A percentile compares a stretch with the other conserved stretches of the same genome.
phyloP scores from a whole-genome alignment of 2,888 invertebrate genomes.

The Anorthoa munda region DNA sequence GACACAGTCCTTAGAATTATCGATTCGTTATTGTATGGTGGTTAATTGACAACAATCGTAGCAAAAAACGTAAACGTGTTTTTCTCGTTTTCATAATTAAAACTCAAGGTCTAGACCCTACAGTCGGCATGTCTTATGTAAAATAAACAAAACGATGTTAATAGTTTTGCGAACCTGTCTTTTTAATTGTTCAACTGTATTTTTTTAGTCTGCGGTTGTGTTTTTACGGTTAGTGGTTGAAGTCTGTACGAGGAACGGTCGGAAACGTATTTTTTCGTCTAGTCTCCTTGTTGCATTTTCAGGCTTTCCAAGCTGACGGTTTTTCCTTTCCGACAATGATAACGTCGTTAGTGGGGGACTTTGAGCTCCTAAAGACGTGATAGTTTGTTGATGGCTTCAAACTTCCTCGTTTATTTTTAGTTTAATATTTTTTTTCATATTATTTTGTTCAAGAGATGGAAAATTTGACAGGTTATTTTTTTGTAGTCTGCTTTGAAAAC shows the following conservation, averaged over 20 bases:
- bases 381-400: slow-evolving; percentile 73
- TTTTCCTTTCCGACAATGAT: slow-evolving; percentile 82
- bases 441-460: not conserved
- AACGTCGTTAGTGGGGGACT: slow-evolving; percentile 84
- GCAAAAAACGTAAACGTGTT: slow-evolving; percentile 59
- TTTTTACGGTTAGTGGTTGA: slow-evolving; percentile 41
- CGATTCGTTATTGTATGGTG: slow-evolving; percentile 65
- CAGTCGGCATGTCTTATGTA: slow-evolving; percentile 46
- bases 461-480: not conserved
- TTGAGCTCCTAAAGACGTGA: slow-evolving; percentile 77
- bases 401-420: slow-evolving; percentile 57
- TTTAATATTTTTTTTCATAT: slow-evolving; percentile 46
- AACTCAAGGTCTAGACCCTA: slow-evolving; percentile 61
- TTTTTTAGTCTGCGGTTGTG: slow-evolving; percentile 61
- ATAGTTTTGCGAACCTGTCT: slow-evolving; percentile 42
- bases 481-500: not conserved
- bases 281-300: slow-evolving; percentile 83
- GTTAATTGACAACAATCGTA: slow-evolving; percentile 59
- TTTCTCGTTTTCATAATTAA: slow-evolving; percentile 57
- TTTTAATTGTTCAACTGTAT: slow-evolving; percentile 46
- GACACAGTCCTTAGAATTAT: slow-evolving; percentile 64
- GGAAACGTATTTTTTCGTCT: slow-evolving; percentile 88
- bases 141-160: slow-evolving; percentile 56
- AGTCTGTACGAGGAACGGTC: slow-evolving; percentile 73
- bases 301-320: slow-evolving; percentile 82